Percentiles rank a stretch among this genome's conserved stretches.
These are phyloP conservation scores for Microctonus hyperodae DNA, from an alignment of 2,888 invertebrate species.

Conservation along the genomic window DNA sequence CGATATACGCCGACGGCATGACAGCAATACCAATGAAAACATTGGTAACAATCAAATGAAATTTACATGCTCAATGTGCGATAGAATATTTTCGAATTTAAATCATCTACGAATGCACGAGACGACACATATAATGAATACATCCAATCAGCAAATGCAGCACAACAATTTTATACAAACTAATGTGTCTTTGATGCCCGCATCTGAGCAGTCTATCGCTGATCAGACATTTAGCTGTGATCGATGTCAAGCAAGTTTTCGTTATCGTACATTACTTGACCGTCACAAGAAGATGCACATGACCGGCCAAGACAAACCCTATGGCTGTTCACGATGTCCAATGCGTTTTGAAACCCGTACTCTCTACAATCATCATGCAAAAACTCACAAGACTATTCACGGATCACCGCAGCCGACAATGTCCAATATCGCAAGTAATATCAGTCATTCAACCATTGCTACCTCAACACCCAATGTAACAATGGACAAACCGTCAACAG, in stretches of 20 bases:
- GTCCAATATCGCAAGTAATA: conserved; percentile 6
- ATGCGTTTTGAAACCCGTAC: conserved; percentile 62
- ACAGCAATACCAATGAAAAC: conserved; percentile 36
- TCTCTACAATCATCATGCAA: conserved; percentile 61
- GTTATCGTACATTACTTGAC: conserved; percentile 60
- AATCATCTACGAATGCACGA: conserved; percentile 57
- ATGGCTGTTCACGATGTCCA: conserved; percentile 59
- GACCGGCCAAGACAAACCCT: conserved; percentile 56
- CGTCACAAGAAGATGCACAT: conserved; percentile 61
- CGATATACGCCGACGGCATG: conserved; percentile 39
- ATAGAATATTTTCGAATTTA: conserved; percentile 53
- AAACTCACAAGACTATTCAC: conserved; percentile 54
- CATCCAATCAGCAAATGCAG: conserved; percentile 34
- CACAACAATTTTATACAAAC: conserved; percentile 22
- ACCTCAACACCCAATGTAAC: neutral
- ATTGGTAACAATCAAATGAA: conserved; percentile 41
- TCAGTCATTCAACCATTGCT: conserved; percentile 7
- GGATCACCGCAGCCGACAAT: neutral
- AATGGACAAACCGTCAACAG: conserved; percentile 11
- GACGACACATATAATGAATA: conserved; percentile 45
- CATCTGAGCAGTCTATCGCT: conserved; percentile 21
- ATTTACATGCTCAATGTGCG: conserved; percentile 55
- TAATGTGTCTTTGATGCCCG: conserved; percentile 18
- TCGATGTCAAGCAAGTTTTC: conserved; percentile 59
- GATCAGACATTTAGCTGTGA: conserved; percentile 58